phyloP scores from a whole-genome alignment of 2,888 invertebrate species.

The Phortica magna region DNA sequence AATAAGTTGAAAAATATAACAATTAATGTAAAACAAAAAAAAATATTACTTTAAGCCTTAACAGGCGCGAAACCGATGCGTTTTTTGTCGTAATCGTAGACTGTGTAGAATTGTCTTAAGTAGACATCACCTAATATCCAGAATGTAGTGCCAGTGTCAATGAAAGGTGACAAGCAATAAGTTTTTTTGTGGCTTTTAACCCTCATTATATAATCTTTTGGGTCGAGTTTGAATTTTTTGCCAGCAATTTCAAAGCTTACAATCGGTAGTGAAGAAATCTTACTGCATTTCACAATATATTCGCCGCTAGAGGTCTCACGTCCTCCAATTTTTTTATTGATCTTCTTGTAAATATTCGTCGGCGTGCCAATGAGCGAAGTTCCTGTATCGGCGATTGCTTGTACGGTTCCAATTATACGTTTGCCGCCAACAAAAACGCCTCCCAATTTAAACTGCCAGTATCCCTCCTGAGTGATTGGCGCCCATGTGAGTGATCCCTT shows the following conservation, averaged over 20 bases:
- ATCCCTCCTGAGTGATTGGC: conserved; percentile 41
- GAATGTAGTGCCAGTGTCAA: conserved; percentile 40
- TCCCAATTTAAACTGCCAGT: conserved; percentile 51
- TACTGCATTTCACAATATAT: conserved; percentile 42
- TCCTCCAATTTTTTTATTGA: conserved; percentile 23
- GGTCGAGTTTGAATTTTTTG: conserved; percentile 34
- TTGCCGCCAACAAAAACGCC: conserved; percentile 38
- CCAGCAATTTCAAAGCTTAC: conserved; percentile 47
- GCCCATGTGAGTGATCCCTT: conserved; percentile 49
- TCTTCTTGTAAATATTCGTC: not conserved
- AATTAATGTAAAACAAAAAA: too few relatives aligned
- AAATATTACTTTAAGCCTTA: too few relatives aligned
- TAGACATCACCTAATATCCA: conserved; percentile 62
- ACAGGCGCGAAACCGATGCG: conserved; percentile 50
- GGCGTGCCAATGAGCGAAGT: conserved; percentile 55
- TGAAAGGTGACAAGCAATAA: conserved; percentile 45
- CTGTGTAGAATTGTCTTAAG: conserved; percentile 54
- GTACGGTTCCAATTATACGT: conserved; percentile 14
- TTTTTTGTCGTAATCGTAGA: conserved; percentile 48
- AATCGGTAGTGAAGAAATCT: conserved; percentile 31
- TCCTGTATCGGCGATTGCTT: conserved; percentile 56
- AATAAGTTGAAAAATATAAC: too few relatives aligned
- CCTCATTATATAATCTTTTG: conserved; percentile 48
- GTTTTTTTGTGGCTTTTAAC: not conserved
- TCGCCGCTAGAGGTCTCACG: conserved; percentile 22